Conservation (phyloP, 2,888 invertebrate genomes). For the Zelleria hepariella region DNA sequence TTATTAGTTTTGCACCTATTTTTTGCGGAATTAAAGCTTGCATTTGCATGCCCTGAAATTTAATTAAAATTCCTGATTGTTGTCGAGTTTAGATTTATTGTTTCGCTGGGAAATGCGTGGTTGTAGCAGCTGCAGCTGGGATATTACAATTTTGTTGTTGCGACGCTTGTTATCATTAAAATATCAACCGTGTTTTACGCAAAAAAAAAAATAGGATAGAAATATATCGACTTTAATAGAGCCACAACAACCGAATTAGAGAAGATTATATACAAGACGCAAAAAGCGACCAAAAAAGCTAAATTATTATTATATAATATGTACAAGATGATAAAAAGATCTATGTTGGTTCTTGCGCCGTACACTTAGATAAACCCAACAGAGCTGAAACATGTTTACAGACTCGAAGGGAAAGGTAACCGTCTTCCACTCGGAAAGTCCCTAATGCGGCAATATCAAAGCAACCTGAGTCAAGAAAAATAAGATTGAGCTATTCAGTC, state of each 20-base stretch:
- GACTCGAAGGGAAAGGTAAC: background rate
- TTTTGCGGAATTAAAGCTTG: constrained; percentile 12
- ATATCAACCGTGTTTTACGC: no score
- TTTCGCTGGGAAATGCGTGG: background rate
- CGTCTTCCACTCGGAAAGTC: background rate
- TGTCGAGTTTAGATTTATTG: background rate
- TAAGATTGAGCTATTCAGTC: background rate
- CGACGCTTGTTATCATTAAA: no score
- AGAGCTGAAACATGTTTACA: background rate
- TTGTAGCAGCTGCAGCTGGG: background rate
- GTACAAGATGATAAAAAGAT: no score
- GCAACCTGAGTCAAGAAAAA: background rate
- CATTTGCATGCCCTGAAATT: background rate
- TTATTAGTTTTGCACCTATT: constrained; percentile 17
- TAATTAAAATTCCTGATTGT: background rate
- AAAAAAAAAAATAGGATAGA: no score
- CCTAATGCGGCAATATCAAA: background rate
- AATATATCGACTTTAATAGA: no score
- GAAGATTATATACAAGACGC: no score
- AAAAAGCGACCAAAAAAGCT: no score
- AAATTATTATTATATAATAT: no score
- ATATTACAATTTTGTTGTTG: no score
- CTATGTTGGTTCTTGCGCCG: no score
- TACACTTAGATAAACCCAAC: background rate
- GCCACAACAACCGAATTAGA: no score